Percentiles rank a stretch among this genome's conserved stretches.
These are phyloP conservation scores for Neopipo cinnamomea DNA, from an alignment of 2,113 vertebrate species.

Conservation along the genomic window DNA sequence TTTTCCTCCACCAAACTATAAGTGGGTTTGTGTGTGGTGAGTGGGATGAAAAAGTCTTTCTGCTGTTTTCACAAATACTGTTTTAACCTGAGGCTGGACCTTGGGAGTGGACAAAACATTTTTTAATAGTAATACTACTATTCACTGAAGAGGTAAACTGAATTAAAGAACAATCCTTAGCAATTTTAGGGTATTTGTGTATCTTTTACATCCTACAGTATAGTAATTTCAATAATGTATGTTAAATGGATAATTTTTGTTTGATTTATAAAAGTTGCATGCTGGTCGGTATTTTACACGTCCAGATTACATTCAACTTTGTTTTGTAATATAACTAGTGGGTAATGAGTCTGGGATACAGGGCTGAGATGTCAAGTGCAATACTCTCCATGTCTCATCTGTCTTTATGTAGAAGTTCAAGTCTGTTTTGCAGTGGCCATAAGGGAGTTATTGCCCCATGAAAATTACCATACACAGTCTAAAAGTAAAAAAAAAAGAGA, in stretches of 20 bases:
- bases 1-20: background rate
- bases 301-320: background rate
- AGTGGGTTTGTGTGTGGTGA: background rate
- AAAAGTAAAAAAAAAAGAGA: background rate
- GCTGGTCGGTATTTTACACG: background rate
- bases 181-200: constrained; percentile 37
- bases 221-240: constrained; percentile 45
- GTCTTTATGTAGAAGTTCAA: background rate
- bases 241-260: constrained; percentile 1
- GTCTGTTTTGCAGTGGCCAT: background rate
- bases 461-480: background rate
- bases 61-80: constrained; percentile 57
- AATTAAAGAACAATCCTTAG: constrained; percentile 49
- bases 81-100: constrained; percentile 80
- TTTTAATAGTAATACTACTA: constrained; percentile 63
- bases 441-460: background rate
- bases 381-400: background rate
- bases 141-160: constrained; percentile 68
- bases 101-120: constrained; percentile 70
- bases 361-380: background rate
- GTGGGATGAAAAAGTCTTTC: constrained; percentile 35
- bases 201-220: constrained; percentile 3
- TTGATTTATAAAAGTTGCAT: background rate
- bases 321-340: background rate
- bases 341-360: background rate